Evolutionary conservation across 23 tunicate genomes (phyloP), one percentile per base, ranked within the genome.

Genomic region (Trididemnum clinides): DNA sequence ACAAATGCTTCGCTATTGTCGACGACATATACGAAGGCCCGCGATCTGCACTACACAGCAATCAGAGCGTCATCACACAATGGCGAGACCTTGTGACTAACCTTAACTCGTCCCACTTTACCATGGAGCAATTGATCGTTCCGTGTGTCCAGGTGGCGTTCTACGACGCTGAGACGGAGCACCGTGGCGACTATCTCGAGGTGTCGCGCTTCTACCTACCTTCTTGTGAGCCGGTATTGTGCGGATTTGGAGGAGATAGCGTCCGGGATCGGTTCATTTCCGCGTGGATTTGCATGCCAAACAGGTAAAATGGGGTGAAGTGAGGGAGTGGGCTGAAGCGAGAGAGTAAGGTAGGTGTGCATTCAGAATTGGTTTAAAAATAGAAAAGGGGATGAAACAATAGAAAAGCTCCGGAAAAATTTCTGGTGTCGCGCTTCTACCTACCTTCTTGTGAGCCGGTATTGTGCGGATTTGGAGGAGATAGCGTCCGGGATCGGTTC

Each of bases 61-160:
- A 59, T n/a, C 23, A 28, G 3, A 59, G 23, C 5, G 12, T 7
- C 12, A 62, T 22, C n/a, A n/a, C 5, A 15, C 12, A 69, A 28
- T 73, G 80, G 80, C 27, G 22, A 7, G 27, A 54, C 7, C 54
- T 73, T 2, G 27, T 73, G 7, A 20, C 6, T 1, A 4, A 19
- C 25, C 28, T 73, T 36, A 29, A 73, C 57, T 36, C 80, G 4
- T 7, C 27, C 25, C 2, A 7, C 3, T 30, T 73, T 10, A 36
- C 54, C 2, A 2, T 73, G 28, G 80, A 73, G 7, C 7, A 73
- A 20, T 5, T 73, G 5, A 12, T 15, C 2, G 6, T 30, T 6
- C 97, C 97, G 6, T 92, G 97, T 39, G 63, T 92, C n/a, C 97
- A 92, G 77, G 86, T 92, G 0, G 97, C 97, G 1, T 33, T 87